A percentile compares a stretch with the other conserved stretches of the same genome.
phyloP scores from a whole-genome alignment of 2,113 vertebrate genomes.

The Leucopsar rothschildi region DNA sequence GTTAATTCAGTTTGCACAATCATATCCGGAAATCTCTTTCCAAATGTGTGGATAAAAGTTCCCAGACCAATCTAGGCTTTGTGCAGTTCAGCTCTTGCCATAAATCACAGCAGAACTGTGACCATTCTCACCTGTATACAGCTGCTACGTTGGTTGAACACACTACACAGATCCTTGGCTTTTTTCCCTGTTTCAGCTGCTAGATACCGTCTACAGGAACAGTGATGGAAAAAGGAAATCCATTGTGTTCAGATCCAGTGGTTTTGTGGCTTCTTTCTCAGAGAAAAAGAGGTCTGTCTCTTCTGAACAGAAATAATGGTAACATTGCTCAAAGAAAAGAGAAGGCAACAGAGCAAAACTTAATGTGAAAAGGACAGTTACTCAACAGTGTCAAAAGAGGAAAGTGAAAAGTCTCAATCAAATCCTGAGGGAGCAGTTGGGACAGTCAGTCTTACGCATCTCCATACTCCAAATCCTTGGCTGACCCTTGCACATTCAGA shows the following conservation, averaged over 20 bases:
- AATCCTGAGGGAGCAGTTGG: background rate
- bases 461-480: background rate
- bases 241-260: background rate
- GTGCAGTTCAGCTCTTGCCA: background rate
- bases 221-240: background rate
- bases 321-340: background rate
- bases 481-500: background rate
- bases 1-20: background rate
- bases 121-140: background rate
- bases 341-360: background rate
- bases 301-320: background rate
- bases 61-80: background rate
- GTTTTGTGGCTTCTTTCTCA: background rate
- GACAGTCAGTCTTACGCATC: background rate
- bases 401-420: background rate
- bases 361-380: background rate
- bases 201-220: background rate
- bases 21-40: background rate
- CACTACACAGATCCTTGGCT: fast-evolving
- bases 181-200: background rate
- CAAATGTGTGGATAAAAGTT: background rate
- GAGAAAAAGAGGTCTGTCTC: background rate
- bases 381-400: background rate
- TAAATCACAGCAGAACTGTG: background rate
- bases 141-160: fast-evolving